These are phyloP conservation scores for Vicugna pacos DNA, from an alignment of 2,113 vertebrate genomes.

Conservation along the genomic window DNA sequence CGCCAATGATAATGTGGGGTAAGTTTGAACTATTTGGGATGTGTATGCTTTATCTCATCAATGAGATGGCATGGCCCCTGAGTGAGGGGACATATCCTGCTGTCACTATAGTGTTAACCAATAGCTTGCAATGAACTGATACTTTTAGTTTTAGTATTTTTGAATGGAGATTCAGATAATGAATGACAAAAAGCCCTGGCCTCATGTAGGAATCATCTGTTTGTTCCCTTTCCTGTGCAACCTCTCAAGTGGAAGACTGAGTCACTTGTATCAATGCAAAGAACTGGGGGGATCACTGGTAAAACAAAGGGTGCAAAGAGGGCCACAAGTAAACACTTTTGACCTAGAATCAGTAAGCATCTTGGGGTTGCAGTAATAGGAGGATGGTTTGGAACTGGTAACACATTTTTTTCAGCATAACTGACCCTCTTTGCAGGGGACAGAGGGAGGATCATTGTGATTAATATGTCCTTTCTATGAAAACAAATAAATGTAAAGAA, in stretches of 20 bases:
- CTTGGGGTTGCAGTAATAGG: not conserved
- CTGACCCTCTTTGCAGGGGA: not conserved
- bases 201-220: not conserved
- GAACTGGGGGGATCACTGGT: not conserved
- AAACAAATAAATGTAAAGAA: slow-evolving; percentile 25
- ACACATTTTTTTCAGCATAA: not conserved
- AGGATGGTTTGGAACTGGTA: not conserved
- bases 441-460: not conserved
- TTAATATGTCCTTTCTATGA: not conserved
- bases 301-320: not conserved
- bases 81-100: not conserved
- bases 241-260: not conserved
- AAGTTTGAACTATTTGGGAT: not conserved
- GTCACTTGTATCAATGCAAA: not conserved
- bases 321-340: not conserved
- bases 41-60: not conserved
- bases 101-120: not conserved
- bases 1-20: not conserved
- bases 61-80: not conserved
- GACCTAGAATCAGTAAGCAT: not conserved
- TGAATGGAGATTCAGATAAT: not conserved
- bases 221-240: not conserved
- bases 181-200: not conserved
- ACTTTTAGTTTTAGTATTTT: not conserved
- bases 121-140: not conserved